phyloP scores from a whole-genome alignment of 2,113 vertebrate species.

The Coptodon rendalli region DNA sequence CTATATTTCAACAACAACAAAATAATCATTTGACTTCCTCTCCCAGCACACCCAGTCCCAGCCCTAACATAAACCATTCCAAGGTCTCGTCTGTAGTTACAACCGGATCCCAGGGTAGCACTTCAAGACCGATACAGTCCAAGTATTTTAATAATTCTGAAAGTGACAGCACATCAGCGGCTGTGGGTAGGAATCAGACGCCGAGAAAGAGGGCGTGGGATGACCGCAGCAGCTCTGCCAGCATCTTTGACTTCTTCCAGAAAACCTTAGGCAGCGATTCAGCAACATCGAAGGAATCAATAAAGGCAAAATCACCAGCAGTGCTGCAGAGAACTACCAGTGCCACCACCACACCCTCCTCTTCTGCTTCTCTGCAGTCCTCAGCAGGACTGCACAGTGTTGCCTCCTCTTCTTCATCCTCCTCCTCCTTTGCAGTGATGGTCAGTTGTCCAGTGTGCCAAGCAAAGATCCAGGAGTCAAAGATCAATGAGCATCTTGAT shows the following conservation, averaged over 20 bases:
- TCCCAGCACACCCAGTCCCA: neutral
- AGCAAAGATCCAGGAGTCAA: constrained; percentile 68
- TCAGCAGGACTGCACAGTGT: neutral
- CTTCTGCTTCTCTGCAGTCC: neutral
- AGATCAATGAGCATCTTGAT: constrained; percentile 89
- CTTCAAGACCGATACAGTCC: neutral
- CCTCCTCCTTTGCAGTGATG: constrained; percentile 7
- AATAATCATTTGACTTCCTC: neutral
- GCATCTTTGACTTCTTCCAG: constrained; percentile 61
- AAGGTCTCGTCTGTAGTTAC: neutral
- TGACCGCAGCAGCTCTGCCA: constrained; percentile 8
- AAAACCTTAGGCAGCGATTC: neutral
- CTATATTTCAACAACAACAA: neutral
- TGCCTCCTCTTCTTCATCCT: neutral
- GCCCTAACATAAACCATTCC: neutral
- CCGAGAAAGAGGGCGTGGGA: constrained; percentile 62
- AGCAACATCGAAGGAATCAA: neutral
- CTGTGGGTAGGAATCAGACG: neutral
- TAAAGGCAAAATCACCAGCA: neutral
- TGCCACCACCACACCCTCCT: neutral
- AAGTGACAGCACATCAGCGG: neutral
- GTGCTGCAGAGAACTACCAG: neutral
- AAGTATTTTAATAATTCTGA: constrained; percentile 15
- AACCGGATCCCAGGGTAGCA: neutral
- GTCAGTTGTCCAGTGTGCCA: constrained; percentile 87